These are phyloP conservation scores for Tympanuchus pallidicinctus DNA, from an alignment of 2,113 vertebrate species.

Conservation along the genomic window DNA sequence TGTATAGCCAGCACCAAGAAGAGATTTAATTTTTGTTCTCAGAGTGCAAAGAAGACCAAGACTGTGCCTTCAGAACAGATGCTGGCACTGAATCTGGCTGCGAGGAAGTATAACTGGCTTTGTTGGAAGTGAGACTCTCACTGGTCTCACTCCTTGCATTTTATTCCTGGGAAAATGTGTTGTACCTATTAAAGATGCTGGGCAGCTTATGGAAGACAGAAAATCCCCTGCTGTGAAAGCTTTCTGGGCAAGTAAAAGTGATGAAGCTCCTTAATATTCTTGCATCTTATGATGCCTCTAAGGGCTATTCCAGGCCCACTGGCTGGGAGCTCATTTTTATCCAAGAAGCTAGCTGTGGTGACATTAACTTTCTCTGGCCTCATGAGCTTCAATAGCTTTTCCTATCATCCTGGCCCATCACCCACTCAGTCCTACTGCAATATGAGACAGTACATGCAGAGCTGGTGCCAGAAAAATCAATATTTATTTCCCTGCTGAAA, in stretches of 20 bases:
- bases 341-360: not conserved
- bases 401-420: constrained; percentile 9
- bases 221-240: not conserved
- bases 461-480: not conserved
- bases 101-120: not conserved
- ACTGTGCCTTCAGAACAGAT: not conserved
- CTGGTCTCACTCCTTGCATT: not conserved
- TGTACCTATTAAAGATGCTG: not conserved
- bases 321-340: not conserved
- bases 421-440: not conserved
- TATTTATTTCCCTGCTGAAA: not conserved
- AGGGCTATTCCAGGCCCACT: not conserved
- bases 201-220: not conserved
- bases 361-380: constrained; percentile 5
- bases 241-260: not conserved
- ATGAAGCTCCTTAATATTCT: not conserved
- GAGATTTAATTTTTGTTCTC: not conserved
- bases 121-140: not conserved
- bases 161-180: not conserved
- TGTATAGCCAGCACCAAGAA: not conserved
- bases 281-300: not conserved
- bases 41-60: not conserved
- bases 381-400: constrained; percentile 8
- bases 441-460: not conserved
- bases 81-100: not conserved